Evolutionary conservation across 2,797 vertebrate species (phyloP).

Genomic region (Rousettus madagascariensis): DNA sequence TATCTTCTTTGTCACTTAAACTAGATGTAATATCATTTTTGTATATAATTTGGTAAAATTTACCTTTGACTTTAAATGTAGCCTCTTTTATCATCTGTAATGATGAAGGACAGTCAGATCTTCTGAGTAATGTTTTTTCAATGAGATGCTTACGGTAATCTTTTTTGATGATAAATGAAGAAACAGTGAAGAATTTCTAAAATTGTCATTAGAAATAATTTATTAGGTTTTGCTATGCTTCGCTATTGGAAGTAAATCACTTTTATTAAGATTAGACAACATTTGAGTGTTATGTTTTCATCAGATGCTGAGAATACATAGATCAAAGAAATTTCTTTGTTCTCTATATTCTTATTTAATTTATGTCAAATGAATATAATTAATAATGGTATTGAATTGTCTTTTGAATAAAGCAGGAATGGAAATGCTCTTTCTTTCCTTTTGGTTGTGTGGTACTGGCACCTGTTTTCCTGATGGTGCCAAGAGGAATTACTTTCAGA

Average conservation of each 20-base stretch:
- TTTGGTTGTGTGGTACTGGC: conserved; percentile 11
- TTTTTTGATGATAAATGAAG: not conserved
- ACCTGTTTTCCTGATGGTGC: conserved; percentile 20
- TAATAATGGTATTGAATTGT: not conserved
- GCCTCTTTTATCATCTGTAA: not conserved
- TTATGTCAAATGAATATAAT: not conserved
- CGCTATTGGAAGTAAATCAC: not conserved
- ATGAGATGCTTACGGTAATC: not conserved
- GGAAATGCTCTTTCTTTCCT: not conserved
- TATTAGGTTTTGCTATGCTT: not conserved
- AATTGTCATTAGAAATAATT: conserved; percentile 5
- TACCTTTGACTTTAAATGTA: conserved; percentile 45
- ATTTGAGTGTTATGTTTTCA: not conserved
- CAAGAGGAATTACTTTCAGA: conserved; percentile 65
- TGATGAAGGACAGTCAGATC: not conserved
- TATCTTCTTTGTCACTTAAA: not conserved
- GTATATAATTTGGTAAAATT: not conserved
- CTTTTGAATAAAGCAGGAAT: conserved; percentile 10
- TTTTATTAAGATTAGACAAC: not conserved
- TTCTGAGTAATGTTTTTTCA: conserved; percentile 7
- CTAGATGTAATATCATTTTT: conserved; percentile 29
- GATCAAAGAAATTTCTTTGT: not conserved
- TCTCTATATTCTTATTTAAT: not conserved
- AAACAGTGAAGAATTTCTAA: not conserved
- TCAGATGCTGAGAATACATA: not conserved